These are phyloP conservation scores for Drosophila ohnishii DNA, from an alignment of 1,140 invertebrate genomes.

Conservation along the genomic window DNA sequence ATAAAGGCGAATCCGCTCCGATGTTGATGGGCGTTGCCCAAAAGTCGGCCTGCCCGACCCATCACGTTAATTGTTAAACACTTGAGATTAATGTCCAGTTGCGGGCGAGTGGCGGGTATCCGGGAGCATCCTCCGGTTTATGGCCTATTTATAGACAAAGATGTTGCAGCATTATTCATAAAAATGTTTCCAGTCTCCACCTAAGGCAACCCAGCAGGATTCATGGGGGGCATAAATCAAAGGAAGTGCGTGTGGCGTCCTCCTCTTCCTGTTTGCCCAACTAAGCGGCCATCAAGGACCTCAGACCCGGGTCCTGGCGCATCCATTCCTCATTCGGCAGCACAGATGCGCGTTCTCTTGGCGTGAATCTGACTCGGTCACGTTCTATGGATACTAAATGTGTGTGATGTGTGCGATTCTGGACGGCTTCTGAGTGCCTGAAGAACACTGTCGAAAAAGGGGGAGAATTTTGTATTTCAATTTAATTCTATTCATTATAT, in stretches of 20 bases:
- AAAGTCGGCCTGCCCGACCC: conserved; percentile 23
- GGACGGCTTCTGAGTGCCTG: conserved; percentile 30
- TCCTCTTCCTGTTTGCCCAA: conserved; percentile 32
- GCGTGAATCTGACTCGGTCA: conserved; percentile 42
- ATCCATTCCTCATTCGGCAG: neutral
- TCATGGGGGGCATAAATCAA: conserved; percentile 45
- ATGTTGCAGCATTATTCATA: conserved; percentile 66
- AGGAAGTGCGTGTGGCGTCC: conserved; percentile 36
- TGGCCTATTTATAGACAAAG: conserved; percentile 67
- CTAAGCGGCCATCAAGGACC: conserved; percentile 46
- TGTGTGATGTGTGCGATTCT: conserved; percentile 15
- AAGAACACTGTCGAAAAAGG: neutral
- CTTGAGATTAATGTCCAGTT: conserved; percentile 65
- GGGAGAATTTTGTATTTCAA: neutral
- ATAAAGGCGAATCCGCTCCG: conserved; percentile 47
- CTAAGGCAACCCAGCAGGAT: conserved; percentile 39
- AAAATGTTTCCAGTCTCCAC: conserved; percentile 50
- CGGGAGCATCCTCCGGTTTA: conserved; percentile 43
- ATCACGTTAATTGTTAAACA: conserved; percentile 70
- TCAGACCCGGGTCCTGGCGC: neutral
- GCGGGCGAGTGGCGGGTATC: conserved; percentile 2
- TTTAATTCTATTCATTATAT: neutral
- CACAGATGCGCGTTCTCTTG: conserved; percentile 29
- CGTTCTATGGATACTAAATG: conserved; percentile 38
- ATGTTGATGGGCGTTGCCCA: conserved; percentile 27